Percentiles rank a stretch among this genome's conserved stretches.
Evolutionary conservation across 2,888 invertebrate genomes (phyloP).

Genomic region (Hanleya hanleyi): DNA sequence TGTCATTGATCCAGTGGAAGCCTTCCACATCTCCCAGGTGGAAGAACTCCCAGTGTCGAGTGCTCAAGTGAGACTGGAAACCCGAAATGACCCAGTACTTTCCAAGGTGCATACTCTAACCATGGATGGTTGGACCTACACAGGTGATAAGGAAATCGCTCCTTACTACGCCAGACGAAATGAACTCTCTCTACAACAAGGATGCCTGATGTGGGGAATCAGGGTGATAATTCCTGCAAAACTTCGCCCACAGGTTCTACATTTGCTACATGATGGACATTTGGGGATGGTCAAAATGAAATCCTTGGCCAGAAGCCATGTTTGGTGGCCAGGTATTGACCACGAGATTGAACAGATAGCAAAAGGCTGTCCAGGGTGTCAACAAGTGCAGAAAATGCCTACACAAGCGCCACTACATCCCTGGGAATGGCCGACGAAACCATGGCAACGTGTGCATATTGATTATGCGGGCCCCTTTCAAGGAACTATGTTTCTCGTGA

Average conservation of each 20-base stretch:
- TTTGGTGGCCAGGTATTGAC: constrained; percentile 12
- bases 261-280: constrained; percentile 3
- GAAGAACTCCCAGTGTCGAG: neutral
- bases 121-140: neutral
- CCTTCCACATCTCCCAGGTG: neutral
- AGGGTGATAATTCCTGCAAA: neutral
- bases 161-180: neutral
- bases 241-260: neutral
- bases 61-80: neutral
- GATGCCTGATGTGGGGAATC: constrained; percentile 8
- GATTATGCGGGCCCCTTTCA: constrained; percentile 22
- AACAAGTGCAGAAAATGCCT: constrained; percentile 12
- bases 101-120: neutral
- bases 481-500: constrained; percentile 17
- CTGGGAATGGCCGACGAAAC: constrained; percentile 20
- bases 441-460: constrained; percentile 24
- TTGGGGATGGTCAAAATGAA: constrained; percentile 77
- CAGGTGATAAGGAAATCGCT: neutral
- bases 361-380: constrained; percentile 14
- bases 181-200: neutral
- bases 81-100: neutral
- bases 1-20: constrained; percentile 30
- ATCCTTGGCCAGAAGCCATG: constrained; percentile 81
- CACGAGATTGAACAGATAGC: neutral
- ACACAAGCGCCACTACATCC: constrained; percentile 21